These are phyloP conservation scores for Muscina levida DNA, from an alignment of 2,888 invertebrate genomes.

Conservation along the genomic window DNA sequence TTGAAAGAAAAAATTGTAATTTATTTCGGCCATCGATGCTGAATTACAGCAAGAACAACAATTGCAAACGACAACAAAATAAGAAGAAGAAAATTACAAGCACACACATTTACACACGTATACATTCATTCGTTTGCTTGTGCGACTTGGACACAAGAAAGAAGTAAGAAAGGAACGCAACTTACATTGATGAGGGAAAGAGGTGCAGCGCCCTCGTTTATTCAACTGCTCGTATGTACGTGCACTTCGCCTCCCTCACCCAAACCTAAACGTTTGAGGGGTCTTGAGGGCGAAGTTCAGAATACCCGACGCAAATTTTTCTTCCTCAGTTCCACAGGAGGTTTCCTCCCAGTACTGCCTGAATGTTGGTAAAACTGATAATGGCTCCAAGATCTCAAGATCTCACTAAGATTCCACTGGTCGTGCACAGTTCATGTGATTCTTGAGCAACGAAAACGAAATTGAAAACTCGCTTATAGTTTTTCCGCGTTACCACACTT, in stretches of 20 bases:
- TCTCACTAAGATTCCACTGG: too few relatives aligned
- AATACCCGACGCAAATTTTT: constrained; percentile 23
- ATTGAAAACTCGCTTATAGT: constrained; percentile 25
- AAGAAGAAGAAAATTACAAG: constrained; percentile 23
- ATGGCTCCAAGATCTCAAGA: too few relatives aligned
- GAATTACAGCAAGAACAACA: constrained; percentile 49
- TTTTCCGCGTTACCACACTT: constrained; percentile 43
- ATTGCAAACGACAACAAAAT: constrained; percentile 10
- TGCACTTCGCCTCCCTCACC: constrained; percentile 63
- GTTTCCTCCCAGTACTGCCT: neutral
- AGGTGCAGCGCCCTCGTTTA: constrained; percentile 66
- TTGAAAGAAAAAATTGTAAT: constrained; percentile 32
- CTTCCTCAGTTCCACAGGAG: neutral
- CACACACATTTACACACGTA: constrained; percentile 20
- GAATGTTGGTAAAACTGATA: too few relatives aligned
- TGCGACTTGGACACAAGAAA: constrained; percentile 36
- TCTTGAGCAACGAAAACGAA: neutral
- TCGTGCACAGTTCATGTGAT: neutral
- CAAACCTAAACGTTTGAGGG: constrained; percentile 44
- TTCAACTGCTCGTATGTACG: constrained; percentile 64
- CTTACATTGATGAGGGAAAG: constrained; percentile 61
- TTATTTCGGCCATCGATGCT: constrained; percentile 41
- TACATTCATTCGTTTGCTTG: constrained; percentile 2
- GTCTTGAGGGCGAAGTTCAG: constrained; percentile 59
- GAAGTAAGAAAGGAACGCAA: constrained; percentile 49